phyloP scores from a whole-genome alignment of 2,888 invertebrate genomes.

The Mylabris sibirica region DNA sequence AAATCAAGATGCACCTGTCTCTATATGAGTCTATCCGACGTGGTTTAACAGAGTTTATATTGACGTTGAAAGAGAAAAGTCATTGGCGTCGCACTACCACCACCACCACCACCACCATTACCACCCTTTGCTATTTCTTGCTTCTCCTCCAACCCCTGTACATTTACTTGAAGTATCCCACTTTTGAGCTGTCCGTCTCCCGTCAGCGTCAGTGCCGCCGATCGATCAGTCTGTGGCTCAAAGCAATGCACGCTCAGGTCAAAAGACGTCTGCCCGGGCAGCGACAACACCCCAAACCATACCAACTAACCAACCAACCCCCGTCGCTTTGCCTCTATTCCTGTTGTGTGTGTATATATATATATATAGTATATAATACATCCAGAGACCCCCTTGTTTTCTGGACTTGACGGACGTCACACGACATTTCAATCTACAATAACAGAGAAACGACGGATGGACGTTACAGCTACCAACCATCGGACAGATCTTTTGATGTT shows the following conservation, averaged over 20 bases:
- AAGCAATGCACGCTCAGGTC: slow-evolving; percentile 63
- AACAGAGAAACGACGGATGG: slow-evolving; percentile 23
- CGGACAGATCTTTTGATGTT: slow-evolving; percentile 54
- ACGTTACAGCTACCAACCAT: slow-evolving; percentile 40
- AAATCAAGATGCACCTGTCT: slow-evolving; percentile 8
- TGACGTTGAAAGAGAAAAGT: slow-evolving; percentile 31
- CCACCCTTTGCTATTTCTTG: slow-evolving; percentile 36
- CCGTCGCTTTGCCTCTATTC: slow-evolving; percentile 27
- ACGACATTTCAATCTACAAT: slow-evolving; percentile 48
- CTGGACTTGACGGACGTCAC: slow-evolving; percentile 49
- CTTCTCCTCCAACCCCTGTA: slow-evolving; percentile 39
- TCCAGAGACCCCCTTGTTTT: slow-evolving; percentile 22
- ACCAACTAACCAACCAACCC: slow-evolving; percentile 34
- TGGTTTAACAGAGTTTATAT: background rate
- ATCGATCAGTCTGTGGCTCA: slow-evolving; percentile 62
- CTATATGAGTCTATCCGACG: background rate
- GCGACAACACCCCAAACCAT: slow-evolving; percentile 50
- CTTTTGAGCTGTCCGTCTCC: slow-evolving; percentile 61
- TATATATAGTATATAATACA: background rate
- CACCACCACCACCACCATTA: too few species aligned
- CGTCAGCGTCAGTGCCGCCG: slow-evolving; percentile 60
- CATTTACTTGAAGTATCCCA: slow-evolving; percentile 41
- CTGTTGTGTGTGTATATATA: background rate
- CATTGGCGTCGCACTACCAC: slow-evolving; percentile 44
- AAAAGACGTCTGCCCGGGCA: slow-evolving; percentile 63